A percentile compares a stretch with the other conserved stretches of the same genome.
Evolutionary conservation across 1,140 invertebrate species (phyloP).

Genomic region (Nymphalis io): DNA sequence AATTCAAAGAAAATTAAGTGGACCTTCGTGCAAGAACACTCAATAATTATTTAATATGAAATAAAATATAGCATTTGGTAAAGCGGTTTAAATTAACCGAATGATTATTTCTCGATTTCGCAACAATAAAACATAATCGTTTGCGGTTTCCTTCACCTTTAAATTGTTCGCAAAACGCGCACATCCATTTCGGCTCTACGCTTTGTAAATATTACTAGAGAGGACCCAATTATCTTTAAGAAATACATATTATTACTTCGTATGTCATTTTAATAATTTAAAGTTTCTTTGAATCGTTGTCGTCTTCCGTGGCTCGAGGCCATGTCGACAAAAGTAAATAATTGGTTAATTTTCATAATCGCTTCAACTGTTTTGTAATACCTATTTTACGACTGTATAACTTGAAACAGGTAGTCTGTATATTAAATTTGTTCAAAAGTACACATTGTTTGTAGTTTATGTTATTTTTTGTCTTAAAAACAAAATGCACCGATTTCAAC

Average conservation of each 20-base stretch:
- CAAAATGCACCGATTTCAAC: too few species aligned
- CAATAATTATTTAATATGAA: background rate
- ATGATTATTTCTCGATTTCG: slow-evolving; percentile 44
- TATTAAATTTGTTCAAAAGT: background rate
- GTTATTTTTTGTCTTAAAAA: too few species aligned
- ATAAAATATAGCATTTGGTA: slow-evolving; percentile 25
- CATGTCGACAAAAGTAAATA: slow-evolving; percentile 25
- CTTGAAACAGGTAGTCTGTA: background rate
- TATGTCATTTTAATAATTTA: slow-evolving; percentile 56
- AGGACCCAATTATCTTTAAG: slow-evolving; percentile 52
- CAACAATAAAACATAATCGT: slow-evolving; percentile 59
- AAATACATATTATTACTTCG: slow-evolving; percentile 58
- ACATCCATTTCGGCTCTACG: slow-evolving; percentile 48
- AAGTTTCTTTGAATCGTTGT: slow-evolving; percentile 43
- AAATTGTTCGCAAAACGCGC: slow-evolving; percentile 62
- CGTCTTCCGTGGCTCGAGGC: slow-evolving; percentile 52
- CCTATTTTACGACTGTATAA: slow-evolving; percentile 6
- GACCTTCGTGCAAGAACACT: background rate
- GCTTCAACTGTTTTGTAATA: slow-evolving; percentile 21
- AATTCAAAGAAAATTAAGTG: too few species aligned
- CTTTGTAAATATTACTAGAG: slow-evolving; percentile 58
- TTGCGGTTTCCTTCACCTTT: slow-evolving; percentile 63
- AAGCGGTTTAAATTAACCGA: slow-evolving; percentile 30
- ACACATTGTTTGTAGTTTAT: too few species aligned
- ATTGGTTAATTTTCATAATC: slow-evolving; percentile 37